These are phyloP conservation scores for Aeoliscus strigatus DNA, from an alignment of 2,797 vertebrate species.

Conservation along the genomic window DNA sequence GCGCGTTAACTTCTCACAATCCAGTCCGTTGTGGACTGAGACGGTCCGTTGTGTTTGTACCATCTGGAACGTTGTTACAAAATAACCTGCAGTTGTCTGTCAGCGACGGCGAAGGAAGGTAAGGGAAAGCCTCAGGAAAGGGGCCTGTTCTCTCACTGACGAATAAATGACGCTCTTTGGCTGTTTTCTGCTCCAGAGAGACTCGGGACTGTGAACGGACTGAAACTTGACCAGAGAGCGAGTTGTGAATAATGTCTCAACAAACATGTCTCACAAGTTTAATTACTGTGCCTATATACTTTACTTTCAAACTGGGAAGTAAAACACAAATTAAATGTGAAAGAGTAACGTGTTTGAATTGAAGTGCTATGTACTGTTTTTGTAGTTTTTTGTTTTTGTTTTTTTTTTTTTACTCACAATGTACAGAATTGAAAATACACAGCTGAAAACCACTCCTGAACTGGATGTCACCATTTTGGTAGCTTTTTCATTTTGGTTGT, in stretches of 20 bases:
- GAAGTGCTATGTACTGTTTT: constrained; percentile 79
- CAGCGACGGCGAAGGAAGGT: constrained; percentile 2
- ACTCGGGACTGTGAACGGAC: neutral
- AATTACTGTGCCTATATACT: constrained; percentile 75
- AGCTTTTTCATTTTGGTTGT: constrained; percentile 74
- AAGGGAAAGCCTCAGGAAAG: neutral
- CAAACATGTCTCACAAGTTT: constrained; percentile 51
- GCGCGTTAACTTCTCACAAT: constrained; percentile 3
- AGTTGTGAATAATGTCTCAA: constrained; percentile 33
- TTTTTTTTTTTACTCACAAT: constrained; percentile 57
- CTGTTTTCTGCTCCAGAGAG: constrained; percentile 8
- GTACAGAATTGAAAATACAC: constrained; percentile 68
- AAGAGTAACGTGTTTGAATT: constrained; percentile 72
- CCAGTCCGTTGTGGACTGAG: constrained; percentile 16
- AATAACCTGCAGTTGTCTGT: too few species aligned
- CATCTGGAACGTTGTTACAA: too few species aligned
- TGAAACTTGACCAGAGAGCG: constrained; percentile 1
- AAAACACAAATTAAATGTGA: constrained; percentile 66
- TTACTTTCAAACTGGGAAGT: constrained; percentile 69
- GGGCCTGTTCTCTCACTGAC: neutral
- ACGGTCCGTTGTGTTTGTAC: neutral
- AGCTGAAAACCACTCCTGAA: constrained; percentile 56
- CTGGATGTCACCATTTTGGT: constrained; percentile 71
- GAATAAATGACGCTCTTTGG: neutral
- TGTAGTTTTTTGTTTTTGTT: constrained; percentile 54